Conservation (phyloP, 1,140 invertebrate species). For the Ostrea denselamellosa region DNA sequence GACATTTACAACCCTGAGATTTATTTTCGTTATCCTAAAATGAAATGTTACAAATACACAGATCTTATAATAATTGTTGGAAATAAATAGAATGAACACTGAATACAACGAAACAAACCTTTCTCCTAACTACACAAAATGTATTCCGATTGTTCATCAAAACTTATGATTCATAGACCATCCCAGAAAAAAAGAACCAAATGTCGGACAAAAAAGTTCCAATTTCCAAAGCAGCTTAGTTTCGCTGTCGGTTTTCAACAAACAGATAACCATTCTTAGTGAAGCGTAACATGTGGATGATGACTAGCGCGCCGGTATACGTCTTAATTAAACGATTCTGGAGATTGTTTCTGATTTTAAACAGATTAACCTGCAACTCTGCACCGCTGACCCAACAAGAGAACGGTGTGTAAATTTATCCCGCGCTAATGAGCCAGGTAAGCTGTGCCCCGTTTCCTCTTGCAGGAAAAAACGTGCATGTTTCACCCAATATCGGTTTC, state of each 20-base stretch:
- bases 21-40: no score
- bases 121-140: not conserved
- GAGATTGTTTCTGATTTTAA: conserved; percentile 34
- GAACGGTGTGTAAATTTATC: conserved; percentile 29
- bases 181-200: conserved; percentile 17
- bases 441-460: conserved; percentile 1
- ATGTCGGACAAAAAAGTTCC: conserved; percentile 1
- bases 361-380: conserved; percentile 37
- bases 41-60: no score
- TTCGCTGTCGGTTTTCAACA: conserved; percentile 34
- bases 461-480: conserved; percentile 8
- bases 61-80: no score
- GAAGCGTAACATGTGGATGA: not conserved
- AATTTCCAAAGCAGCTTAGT: conserved; percentile 21
- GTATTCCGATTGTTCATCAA: not conserved
- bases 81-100: no score
- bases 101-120: not conserved
- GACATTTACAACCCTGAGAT: no score
- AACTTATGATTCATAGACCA: conserved; percentile 33
- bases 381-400: conserved; percentile 22
- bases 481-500: conserved; percentile 19
- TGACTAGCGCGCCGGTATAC: not conserved
- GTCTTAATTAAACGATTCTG: conserved; percentile 36
- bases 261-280: conserved; percentile 30
- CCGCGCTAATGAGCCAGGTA: conserved; percentile 33